phyloP scores from a whole-genome alignment of 2,888 invertebrate species.

The Harpalus rubripes region DNA sequence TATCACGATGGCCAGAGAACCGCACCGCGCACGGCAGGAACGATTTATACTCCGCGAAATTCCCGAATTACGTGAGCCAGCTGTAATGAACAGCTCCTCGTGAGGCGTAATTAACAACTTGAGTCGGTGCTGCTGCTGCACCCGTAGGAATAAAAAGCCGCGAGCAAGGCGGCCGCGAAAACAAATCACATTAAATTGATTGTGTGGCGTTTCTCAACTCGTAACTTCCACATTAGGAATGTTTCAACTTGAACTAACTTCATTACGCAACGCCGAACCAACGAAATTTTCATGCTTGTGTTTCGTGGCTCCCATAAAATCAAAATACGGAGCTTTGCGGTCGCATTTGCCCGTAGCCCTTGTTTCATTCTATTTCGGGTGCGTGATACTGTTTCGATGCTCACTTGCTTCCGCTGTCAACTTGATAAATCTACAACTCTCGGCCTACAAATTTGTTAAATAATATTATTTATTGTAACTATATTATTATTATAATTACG shows the following conservation, averaged over 20 bases:
- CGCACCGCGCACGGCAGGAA: conserved; percentile 51
- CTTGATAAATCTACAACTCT: too few species aligned
- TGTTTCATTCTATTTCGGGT: conserved; percentile 10
- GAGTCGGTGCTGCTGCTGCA: conserved; percentile 11
- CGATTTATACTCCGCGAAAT: conserved; percentile 66
- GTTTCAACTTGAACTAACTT: conserved; percentile 64
- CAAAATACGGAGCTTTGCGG: conserved; percentile 52
- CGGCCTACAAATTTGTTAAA: too few species aligned
- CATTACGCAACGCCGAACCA: conserved; percentile 60
- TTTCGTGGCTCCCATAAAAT: conserved; percentile 40
- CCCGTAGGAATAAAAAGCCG: conserved; percentile 59
- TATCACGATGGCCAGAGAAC: conserved; percentile 64
- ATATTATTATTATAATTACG: too few species aligned
- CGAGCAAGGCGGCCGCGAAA: conserved; percentile 23
- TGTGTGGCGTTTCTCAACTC: conserved; percentile 62
- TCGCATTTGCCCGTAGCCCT: conserved; percentile 11
- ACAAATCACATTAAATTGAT: conserved; percentile 59
- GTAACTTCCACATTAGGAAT: conserved; percentile 63
- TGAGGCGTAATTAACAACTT: conserved; percentile 66
- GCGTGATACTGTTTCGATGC: conserved; percentile 27
- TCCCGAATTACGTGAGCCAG: conserved; percentile 64
- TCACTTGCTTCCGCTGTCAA: too few species aligned
- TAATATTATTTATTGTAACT: too few species aligned
- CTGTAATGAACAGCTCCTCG: conserved; percentile 65
- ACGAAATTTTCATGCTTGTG: conserved; percentile 56